These are phyloP conservation scores for Notechis scutatus DNA, from an alignment of 2,113 vertebrate species.

Conservation along the genomic window DNA sequence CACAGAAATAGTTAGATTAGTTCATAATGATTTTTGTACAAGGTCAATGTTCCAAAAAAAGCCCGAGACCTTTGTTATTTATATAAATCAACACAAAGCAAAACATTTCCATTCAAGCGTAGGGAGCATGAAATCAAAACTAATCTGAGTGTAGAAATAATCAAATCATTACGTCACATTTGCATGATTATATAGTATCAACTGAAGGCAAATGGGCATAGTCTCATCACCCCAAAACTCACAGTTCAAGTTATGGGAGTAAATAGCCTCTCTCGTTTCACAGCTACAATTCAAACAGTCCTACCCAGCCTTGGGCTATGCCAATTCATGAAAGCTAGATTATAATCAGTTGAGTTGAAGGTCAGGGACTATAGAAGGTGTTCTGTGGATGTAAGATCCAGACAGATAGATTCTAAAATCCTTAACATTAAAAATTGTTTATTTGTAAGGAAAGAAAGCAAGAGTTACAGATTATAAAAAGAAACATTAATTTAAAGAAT, in stretches of 20 bases:
- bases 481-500: not conserved
- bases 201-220: not conserved
- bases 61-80: not conserved
- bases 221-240: not conserved
- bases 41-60: not conserved
- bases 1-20: slow-evolving; percentile 6
- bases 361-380: not conserved
- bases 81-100: not conserved
- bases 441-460: not conserved
- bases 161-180: not conserved
- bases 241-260: not conserved
- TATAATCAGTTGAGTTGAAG: not conserved
- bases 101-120: not conserved
- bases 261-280: not conserved
- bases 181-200: not conserved
- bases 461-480: not conserved
- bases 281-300: not conserved
- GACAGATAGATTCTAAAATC: not conserved
- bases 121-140: not conserved
- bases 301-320: not conserved
- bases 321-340: not conserved
- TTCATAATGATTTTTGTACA: slow-evolving; percentile 4
- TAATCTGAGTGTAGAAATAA: not conserved
- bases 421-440: not conserved
- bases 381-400: not conserved